Evolutionary conservation across 2,888 invertebrate species (phyloP).

Genomic region (Rotaria magnacalcarata): DNA sequence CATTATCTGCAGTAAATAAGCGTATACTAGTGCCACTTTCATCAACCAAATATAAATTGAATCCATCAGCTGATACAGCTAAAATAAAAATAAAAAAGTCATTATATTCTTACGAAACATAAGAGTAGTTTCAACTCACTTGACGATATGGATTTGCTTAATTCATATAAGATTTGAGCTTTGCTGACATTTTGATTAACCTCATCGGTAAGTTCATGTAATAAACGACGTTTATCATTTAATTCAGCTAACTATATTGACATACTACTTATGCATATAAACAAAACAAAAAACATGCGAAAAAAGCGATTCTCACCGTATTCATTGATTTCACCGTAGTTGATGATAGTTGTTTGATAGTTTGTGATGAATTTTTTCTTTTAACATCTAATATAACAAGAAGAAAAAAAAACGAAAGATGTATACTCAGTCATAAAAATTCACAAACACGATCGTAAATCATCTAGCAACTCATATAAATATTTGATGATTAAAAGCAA

Average conservation of each 20-base stretch:
- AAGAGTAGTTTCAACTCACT: conserved; percentile 48
- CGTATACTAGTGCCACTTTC: conserved; percentile 49
- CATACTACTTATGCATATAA: background rate
- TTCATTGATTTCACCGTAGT: background rate
- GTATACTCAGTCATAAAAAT: background rate
- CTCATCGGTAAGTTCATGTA: conserved; percentile 66
- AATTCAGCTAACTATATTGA: conserved; percentile 57
- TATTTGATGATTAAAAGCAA: background rate
- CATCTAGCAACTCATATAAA: conserved; percentile 53
- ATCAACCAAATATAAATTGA: conserved; percentile 65
- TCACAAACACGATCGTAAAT: conserved; percentile 1
- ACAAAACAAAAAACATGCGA: background rate
- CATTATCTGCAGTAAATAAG: background rate
- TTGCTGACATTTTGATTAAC: conserved; percentile 65
- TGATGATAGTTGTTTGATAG: background rate
- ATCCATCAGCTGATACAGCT: conserved; percentile 69
- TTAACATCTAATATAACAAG: background rate
- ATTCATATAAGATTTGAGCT: conserved; percentile 67
- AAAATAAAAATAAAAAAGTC: conserved; percentile 51
- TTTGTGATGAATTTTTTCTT: background rate
- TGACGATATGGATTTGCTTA: conserved; percentile 66
- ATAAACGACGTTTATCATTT: conserved; percentile 67
- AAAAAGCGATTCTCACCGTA: background rate
- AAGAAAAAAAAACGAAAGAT: background rate
- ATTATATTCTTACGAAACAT: background rate